These are phyloP conservation scores for Epinotia brunnichana DNA, from an alignment of 2,888 invertebrate genomes.

Conservation along the genomic window DNA sequence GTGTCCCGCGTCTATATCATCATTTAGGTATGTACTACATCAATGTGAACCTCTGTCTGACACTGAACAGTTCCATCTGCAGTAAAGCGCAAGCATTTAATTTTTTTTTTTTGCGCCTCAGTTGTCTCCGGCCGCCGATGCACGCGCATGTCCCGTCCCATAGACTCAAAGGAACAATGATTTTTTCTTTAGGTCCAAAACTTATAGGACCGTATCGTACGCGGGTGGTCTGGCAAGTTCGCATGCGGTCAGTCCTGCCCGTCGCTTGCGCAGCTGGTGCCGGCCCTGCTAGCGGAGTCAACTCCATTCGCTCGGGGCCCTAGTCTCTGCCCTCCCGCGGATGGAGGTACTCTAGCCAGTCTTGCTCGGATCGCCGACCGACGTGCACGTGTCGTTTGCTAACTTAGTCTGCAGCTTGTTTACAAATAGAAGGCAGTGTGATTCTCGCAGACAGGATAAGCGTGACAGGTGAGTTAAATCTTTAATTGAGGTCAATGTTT, in stretches of 20 bases:
- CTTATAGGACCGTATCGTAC: not conserved
- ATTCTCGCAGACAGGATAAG: conserved; percentile 67
- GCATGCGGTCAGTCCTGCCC: conserved; percentile 40
- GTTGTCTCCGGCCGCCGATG: too few species aligned
- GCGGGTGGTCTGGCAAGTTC: conserved; percentile 55
- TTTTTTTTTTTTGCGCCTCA: too few species aligned
- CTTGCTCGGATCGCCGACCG: conserved; percentile 61
- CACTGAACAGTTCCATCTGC: too few species aligned
- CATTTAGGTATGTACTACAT: too few species aligned
- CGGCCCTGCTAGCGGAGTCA: conserved; percentile 29
- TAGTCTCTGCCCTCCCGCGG: conserved; percentile 28
- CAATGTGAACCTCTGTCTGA: too few species aligned
- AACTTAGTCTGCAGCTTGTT: conserved; percentile 60
- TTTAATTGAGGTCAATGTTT: conserved; percentile 68
- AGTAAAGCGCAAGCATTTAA: too few species aligned
- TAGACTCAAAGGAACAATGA: not conserved
- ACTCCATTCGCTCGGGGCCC: conserved; percentile 30
- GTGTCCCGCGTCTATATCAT: not conserved
- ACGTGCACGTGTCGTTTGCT: conserved; percentile 60
- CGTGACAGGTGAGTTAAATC: conserved; percentile 72
- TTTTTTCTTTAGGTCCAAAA: not conserved
- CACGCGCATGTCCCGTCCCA: too few species aligned
- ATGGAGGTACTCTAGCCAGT: conserved; percentile 56
- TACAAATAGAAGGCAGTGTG: conserved; percentile 72
- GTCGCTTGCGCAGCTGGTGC: conserved; percentile 44